These are phyloP conservation scores for Athripsodes cinereus DNA, from an alignment of 2,888 invertebrate genomes.

Conservation along the genomic window DNA sequence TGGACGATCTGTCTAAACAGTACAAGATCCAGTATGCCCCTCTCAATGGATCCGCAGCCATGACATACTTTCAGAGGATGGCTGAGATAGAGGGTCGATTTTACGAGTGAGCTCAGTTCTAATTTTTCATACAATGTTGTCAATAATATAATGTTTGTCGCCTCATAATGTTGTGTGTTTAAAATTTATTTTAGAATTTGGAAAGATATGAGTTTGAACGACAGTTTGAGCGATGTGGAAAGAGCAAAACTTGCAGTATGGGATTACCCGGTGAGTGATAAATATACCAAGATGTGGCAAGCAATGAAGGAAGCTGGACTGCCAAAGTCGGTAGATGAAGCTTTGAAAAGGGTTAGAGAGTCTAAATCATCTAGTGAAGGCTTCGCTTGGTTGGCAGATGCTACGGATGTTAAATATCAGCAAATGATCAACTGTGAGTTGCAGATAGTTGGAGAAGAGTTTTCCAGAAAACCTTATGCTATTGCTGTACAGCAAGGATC, in stretches of 20 bases:
- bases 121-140: background rate
- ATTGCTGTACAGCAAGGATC: conserved; percentile 96
- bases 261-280: conserved; percentile 98
- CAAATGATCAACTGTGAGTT: conserved; percentile 82
- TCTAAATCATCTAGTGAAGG: conserved; percentile 69
- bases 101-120: conserved; percentile 68
- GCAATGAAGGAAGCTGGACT: conserved; percentile 83
- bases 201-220: conserved; percentile 97
- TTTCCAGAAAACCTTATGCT: conserved; percentile 95
- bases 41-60: conserved; percentile 77
- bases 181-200: conserved; percentile 66
- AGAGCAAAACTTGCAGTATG: conserved; percentile 93
- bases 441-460: conserved; percentile 92
- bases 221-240: conserved; percentile 83
- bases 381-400: conserved; percentile 91
- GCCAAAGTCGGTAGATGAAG: conserved; percentile 73
- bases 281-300: conserved; percentile 98
- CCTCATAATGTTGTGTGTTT: conserved; percentile 5
- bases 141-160: background rate
- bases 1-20: conserved; percentile 92
- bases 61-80: conserved; percentile 95
- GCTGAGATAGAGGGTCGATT: conserved; percentile 90
- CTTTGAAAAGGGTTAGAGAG: conserved; percentile 65
- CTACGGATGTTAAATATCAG: conserved; percentile 80
- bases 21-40: conserved; percentile 97